phyloP scores from a whole-genome alignment of 2,888 invertebrate species.

The Apotomis turbidana region DNA sequence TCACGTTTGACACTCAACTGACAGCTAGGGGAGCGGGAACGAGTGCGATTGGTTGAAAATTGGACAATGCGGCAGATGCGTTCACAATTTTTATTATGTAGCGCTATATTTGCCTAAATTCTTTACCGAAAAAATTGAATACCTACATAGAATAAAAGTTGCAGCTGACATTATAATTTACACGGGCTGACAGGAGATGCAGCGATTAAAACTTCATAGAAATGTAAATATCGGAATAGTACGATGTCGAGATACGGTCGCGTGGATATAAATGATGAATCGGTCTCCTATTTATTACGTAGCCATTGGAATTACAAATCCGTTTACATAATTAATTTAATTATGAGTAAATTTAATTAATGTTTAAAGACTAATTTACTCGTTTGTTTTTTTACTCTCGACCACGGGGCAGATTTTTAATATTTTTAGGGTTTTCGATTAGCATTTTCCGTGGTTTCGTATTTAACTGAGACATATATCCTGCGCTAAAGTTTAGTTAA shows the following conservation, averaged over 20 bases:
- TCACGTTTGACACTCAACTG: slow-evolving; percentile 70
- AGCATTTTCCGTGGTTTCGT: too few relatives aligned
- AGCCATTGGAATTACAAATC: slow-evolving; percentile 53
- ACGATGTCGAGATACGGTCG: slow-evolving; percentile 52
- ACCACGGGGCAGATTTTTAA: too few relatives aligned
- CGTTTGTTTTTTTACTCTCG: not conserved
- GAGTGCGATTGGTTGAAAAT: slow-evolving; percentile 74
- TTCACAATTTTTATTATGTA: slow-evolving; percentile 62
- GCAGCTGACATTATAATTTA: slow-evolving; percentile 76
- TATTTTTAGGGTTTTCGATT: too few relatives aligned
- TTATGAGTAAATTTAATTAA: slow-evolving; percentile 2
- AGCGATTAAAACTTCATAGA: slow-evolving; percentile 63
- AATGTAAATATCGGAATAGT: slow-evolving; percentile 53
- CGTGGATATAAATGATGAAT: slow-evolving; percentile 30
- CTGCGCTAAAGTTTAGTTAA: too few relatives aligned
- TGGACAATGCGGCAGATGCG: slow-evolving; percentile 82
- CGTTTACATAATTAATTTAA: slow-evolving; percentile 41
- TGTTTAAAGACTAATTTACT: too few relatives aligned
- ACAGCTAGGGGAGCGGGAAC: slow-evolving; percentile 80
- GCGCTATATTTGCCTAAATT: slow-evolving; percentile 77
- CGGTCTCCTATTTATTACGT: slow-evolving; percentile 26
- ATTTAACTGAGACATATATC: too few relatives aligned
- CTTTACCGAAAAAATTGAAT: slow-evolving; percentile 67
- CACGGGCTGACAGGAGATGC: slow-evolving; percentile 69
- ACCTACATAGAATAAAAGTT: slow-evolving; percentile 50